phyloP scores from a whole-genome alignment of 2,797 vertebrate species.

The Hypotaenidia okinawae region DNA sequence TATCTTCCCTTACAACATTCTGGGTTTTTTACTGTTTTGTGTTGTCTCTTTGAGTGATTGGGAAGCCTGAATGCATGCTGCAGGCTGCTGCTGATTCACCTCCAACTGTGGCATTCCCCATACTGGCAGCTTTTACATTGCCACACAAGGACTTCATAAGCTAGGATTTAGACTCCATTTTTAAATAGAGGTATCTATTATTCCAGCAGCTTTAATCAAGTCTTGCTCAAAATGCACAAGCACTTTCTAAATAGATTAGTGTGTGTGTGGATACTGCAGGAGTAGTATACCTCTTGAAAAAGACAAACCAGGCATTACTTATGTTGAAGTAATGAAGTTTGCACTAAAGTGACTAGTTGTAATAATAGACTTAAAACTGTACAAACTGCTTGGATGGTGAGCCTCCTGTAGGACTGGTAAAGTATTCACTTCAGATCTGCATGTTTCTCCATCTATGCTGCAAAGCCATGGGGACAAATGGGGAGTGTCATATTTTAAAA shows the following conservation, averaged over 20 bases:
- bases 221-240: not conserved
- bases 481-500: not conserved
- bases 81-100: not conserved
- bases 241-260: not conserved
- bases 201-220: constrained; percentile 26
- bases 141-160: not conserved
- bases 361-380: not conserved
- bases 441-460: not conserved
- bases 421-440: not conserved
- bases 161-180: not conserved
- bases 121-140: not conserved
- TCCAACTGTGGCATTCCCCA: not conserved
- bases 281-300: not conserved
- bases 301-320: not conserved
- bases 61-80: not conserved
- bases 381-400: not conserved
- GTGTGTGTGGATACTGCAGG: not conserved
- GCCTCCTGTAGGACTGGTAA: not conserved
- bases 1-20: not conserved
- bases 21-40: not conserved
- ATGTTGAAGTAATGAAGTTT: not conserved
- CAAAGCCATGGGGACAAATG: not conserved
- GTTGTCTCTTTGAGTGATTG: not conserved
- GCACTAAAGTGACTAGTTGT: not conserved
- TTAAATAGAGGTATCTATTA: not conserved